Evolutionary conservation across 2,888 invertebrate genomes (phyloP).

Genomic region (Mimachlamys varia): DNA sequence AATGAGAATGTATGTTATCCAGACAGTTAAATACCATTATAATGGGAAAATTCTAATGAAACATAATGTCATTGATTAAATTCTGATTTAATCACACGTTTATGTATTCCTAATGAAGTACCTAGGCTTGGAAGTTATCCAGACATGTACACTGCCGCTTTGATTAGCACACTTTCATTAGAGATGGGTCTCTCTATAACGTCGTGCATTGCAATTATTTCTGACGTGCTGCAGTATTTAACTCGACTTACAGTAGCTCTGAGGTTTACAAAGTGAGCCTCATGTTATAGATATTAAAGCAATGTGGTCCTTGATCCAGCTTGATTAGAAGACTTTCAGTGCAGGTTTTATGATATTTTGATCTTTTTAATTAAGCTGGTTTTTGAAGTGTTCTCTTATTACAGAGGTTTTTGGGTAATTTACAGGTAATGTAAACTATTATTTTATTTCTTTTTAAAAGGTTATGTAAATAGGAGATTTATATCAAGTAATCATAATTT

Average conservation of each 20-base stretch:
- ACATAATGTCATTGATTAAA: background rate
- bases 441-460: no score
- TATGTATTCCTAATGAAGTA: background rate
- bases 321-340: no score
- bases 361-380: no score
- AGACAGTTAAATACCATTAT: background rate
- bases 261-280: background rate
- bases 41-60: background rate
- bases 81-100: background rate
- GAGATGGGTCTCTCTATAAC: background rate
- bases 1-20: background rate
- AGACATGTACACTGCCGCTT: background rate
- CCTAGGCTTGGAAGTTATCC: background rate
- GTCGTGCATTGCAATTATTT: conserved; percentile 12
- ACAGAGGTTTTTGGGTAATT: no score
- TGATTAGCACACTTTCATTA: background rate
- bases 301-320: background rate
- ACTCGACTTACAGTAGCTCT: background rate
- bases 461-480: no score
- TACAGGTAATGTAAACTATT: no score
- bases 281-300: background rate
- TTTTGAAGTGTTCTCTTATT: no score
- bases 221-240: background rate
- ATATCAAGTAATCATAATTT: no score
- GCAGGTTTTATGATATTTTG: no score